These are phyloP conservation scores for Rallus crepitans DNA, from an alignment of 2,797 vertebrate species.

Conservation along the genomic window DNA sequence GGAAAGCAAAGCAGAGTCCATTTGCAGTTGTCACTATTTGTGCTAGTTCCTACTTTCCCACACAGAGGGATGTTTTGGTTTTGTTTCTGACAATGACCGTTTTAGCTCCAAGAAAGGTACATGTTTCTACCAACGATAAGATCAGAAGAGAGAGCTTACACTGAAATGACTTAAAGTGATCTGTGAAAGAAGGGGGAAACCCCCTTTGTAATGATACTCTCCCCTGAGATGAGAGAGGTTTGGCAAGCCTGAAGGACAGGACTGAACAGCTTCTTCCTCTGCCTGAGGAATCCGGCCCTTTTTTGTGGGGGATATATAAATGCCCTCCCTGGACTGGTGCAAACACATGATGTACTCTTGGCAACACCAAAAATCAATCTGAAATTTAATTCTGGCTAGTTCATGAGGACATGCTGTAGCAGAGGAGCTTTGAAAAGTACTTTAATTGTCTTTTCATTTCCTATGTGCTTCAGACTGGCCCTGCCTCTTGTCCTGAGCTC, in stretches of 20 bases:
- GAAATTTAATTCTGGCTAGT: background rate
- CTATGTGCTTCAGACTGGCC: background rate
- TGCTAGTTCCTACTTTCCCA: background rate
- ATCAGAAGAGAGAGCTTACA: background rate
- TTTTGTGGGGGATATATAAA: background rate
- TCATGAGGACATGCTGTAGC: background rate
- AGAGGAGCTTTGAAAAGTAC: background rate
- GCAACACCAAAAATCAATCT: fast-evolving
- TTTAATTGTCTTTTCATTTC: background rate
- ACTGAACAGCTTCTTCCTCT: background rate
- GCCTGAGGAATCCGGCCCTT: background rate
- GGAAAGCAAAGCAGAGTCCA: background rate
- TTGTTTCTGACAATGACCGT: background rate
- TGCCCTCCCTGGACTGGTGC: background rate
- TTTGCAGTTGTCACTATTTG: background rate
- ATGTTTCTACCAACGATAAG: background rate
- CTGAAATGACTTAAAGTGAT: background rate
- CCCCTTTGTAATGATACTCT: background rate
- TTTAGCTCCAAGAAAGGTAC: background rate
- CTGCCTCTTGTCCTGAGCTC: background rate
- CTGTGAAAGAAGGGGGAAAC: background rate
- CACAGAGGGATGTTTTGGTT: background rate
- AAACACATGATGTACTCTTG: background rate
- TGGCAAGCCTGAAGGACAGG: background rate
- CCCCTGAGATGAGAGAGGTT: background rate